Percentiles rank a stretch among this genome's conserved stretches.
These are phyloP conservation scores for Caenorhabditis virilis DNA, from an alignment of 2,888 invertebrate species.

Conservation along the genomic window DNA sequence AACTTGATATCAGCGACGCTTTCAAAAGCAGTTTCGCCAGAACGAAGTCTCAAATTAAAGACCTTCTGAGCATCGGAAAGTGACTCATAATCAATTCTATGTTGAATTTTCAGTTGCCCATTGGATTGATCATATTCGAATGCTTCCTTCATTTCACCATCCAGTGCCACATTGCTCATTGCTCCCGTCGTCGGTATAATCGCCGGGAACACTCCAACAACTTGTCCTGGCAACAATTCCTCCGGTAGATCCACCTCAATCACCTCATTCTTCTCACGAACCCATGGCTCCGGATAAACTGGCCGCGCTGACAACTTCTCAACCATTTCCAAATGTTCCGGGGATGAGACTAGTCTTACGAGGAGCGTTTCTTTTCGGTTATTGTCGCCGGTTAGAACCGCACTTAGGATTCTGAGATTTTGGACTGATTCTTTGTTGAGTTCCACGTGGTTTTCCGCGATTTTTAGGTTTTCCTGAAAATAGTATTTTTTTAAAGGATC, in stretches of 20 bases:
- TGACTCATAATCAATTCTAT: constrained; percentile 47
- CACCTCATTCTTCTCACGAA: constrained; percentile 5
- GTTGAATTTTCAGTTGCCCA: constrained; percentile 30
- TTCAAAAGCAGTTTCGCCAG: constrained; percentile 41
- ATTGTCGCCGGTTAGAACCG: constrained; percentile 16
- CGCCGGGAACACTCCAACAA: constrained; percentile 50
- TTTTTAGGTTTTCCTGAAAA: not conserved
- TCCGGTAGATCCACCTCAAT: constrained; percentile 30
- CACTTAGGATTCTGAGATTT: constrained; percentile 33
- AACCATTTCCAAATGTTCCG: constrained; percentile 16
- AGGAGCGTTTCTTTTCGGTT: constrained; percentile 3
- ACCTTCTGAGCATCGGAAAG: constrained; percentile 14
- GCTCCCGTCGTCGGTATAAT: constrained; percentile 30
- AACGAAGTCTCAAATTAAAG: constrained; percentile 37
- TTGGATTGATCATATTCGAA: constrained; percentile 30
- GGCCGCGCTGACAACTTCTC: constrained; percentile 12
- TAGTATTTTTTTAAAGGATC: not conserved
- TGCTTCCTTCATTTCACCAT: constrained; percentile 24
- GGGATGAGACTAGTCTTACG: constrained; percentile 23
- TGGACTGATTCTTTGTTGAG: constrained; percentile 20
- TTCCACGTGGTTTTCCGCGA: not conserved
- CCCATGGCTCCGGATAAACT: constrained; percentile 22
- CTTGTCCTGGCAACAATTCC: constrained; percentile 45
- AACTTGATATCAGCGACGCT: constrained; percentile 32
- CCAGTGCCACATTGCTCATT: constrained; percentile 10